Evolutionary conservation across 2,888 invertebrate species (phyloP).

Genomic region (Scaptomyza tumidula): DNA sequence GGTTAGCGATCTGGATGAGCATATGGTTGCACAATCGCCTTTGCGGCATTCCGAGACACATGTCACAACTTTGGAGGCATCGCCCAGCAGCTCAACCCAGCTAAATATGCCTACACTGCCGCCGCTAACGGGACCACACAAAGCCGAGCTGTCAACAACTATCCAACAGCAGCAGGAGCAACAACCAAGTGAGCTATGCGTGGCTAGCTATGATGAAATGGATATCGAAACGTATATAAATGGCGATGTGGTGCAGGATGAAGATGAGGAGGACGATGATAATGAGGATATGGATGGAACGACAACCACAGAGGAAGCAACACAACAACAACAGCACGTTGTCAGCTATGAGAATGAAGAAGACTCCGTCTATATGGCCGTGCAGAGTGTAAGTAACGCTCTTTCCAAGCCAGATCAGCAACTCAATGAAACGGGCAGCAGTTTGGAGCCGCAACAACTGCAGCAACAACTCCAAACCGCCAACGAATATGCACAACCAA

Average conservation of each 20-base stretch:
- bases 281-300: conserved; percentile 60
- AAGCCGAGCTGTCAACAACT: conserved; percentile 40
- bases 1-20: conserved; percentile 72
- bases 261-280: conserved; percentile 52
- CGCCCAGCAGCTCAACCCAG: conserved; percentile 50
- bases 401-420: conserved; percentile 41
- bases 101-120: conserved; percentile 67
- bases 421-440: conserved; percentile 31
- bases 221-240: conserved; percentile 81
- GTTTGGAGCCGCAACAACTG: conserved; percentile 43
- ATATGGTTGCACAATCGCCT: conserved; percentile 41
- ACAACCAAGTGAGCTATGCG: conserved; percentile 61
- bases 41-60: conserved; percentile 37
- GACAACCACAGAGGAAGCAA: conserved; percentile 38
- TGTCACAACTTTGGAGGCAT: conserved; percentile 36
- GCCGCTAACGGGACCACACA: conserved; percentile 66
- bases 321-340: conserved; percentile 56
- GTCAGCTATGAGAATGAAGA: conserved; percentile 61
- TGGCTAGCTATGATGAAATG: conserved; percentile 78
- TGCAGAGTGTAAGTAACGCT: conserved; percentile 45
- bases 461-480: conserved; percentile 39
- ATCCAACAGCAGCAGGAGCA: conserved; percentile 51
- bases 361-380: conserved; percentile 59
- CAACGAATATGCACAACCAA: conserved; percentile 52
- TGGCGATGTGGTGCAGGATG: conserved; percentile 70